A percentile compares a stretch with the other conserved stretches of the same genome.
These are phyloP conservation scores for Trachelus troglodyta DNA, from an alignment of 2,888 invertebrate genomes.

Conservation along the genomic window DNA sequence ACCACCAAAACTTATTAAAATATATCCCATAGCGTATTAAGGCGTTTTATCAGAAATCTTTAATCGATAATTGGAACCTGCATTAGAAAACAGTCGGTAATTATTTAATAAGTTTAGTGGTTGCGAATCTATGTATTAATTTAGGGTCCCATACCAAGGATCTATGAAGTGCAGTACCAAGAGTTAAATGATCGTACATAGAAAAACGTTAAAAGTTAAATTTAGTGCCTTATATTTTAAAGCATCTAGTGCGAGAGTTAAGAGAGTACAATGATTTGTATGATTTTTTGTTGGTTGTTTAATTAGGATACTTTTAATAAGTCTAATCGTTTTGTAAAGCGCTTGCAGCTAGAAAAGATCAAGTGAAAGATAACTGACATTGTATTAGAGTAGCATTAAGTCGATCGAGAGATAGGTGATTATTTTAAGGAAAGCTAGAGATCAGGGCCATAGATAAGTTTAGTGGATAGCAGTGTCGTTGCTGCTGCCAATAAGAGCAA, in stretches of 20 bases:
- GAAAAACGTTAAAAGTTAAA: slow-evolving; percentile 31
- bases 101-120: slow-evolving; percentile 40
- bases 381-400: slow-evolving; percentile 40
- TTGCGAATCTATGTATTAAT: slow-evolving; percentile 37
- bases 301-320: not conserved
- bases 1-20: slow-evolving; percentile 48
- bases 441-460: slow-evolving; percentile 64
- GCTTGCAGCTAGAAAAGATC: slow-evolving; percentile 52
- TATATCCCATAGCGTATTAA: slow-evolving; percentile 18
- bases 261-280: slow-evolving; percentile 31
- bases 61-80: not conserved
- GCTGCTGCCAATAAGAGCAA: slow-evolving; percentile 43
- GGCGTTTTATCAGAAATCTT: not conserved
- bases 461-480: slow-evolving; percentile 51
- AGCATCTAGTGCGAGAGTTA: slow-evolving; percentile 39
- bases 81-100: not conserved
- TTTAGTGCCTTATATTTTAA: slow-evolving; percentile 42
- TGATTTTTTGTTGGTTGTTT: slow-evolving; percentile 8
- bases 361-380: slow-evolving; percentile 34
- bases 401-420: slow-evolving; percentile 35
- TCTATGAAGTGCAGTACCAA: slow-evolving; percentile 37
- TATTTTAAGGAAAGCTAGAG: slow-evolving; percentile 55
- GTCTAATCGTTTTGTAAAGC: slow-evolving; percentile 37
- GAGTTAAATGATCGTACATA: slow-evolving; percentile 29
- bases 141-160: slow-evolving; percentile 17